Base-by-base conservation (phyloP, 2,113 vertebrate species). In the Calyptomena viridis region DNA sequence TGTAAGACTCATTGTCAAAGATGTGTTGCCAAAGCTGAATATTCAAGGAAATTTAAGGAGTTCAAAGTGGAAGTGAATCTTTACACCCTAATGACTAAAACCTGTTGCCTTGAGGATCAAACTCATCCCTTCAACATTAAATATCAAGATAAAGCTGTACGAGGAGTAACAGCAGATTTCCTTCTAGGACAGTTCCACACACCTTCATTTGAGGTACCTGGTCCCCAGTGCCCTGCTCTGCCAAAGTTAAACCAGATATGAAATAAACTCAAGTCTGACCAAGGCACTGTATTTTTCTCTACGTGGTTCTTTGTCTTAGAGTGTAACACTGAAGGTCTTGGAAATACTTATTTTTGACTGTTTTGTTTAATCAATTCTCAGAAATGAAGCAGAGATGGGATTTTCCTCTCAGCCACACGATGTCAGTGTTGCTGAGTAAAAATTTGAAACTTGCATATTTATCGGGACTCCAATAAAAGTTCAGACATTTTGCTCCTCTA, bases 361-460 rank as follows among this genome's bases (percentile, higher is more conserved):
- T 14, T 56, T 73, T 23, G 23, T 58, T 53, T 20, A 1, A 44
- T 47, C 24, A 31, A 25, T 23, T 23, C 30, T n/a, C 11, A 1
- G 15, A 6, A 6, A 3, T 11, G 42, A 47, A 62, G 39, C 24
- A 27, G 63, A 47, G 17, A 39, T 33, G 58, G 84, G 85, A 19
- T 94, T 84, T 82, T 56, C 31, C 4, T 9, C 14, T n/a, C 18
- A 82, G 50, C 94, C 96, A 96, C 93, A 86, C 84, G 97, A 88
- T 95, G 96, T 94, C 97, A 90, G 90, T 91, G 75, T 69, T 82
- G 94, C 42, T 15, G 56, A 58, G 79, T 5, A 39, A 25, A 68
- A 77, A 82, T 9, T 20, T 42, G 11, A 53, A 39, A 28, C 33
- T 13, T 31, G 15, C 24, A 0, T 44, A 85, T 84, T 95, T 91